Evolutionary conservation across 2,797 vertebrate species (phyloP).

Genomic region (Rhodeus uyekii): DNA sequence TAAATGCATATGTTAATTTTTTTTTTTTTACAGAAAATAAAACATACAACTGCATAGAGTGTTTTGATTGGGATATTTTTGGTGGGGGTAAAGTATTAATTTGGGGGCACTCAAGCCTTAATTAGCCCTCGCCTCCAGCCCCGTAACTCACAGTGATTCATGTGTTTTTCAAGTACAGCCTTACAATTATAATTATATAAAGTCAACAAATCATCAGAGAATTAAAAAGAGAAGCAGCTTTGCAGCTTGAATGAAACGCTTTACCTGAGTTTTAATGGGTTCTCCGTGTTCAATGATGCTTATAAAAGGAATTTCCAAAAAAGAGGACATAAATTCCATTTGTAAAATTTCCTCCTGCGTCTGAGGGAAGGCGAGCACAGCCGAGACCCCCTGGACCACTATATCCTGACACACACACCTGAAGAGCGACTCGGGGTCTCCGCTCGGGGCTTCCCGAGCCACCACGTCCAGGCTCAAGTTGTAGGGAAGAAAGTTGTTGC

Average conservation of each 20-base stretch:
- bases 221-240: not conserved
- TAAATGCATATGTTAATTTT: not conserved
- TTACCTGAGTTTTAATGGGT: slow-evolving; percentile 83
- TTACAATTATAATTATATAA: no score
- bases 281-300: slow-evolving; percentile 82
- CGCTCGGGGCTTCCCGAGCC: slow-evolving; percentile 69
- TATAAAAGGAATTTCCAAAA: slow-evolving; percentile 86
- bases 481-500: slow-evolving; percentile 75
- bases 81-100: not conserved
- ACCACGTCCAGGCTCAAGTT: slow-evolving; percentile 87
- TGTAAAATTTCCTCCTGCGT: slow-evolving; percentile 85
- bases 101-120: not conserved
- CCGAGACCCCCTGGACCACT: slow-evolving; percentile 82
- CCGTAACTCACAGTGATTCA: not conserved
- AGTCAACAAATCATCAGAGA: not conserved
- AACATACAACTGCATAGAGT: not conserved
- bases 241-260: not conserved
- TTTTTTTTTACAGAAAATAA: no score
- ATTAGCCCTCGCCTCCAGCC: not conserved
- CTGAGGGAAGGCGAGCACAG: slow-evolving; percentile 87
- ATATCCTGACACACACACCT: slow-evolving; percentile 83
- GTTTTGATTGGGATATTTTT: not conserved
- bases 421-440: slow-evolving; percentile 86
- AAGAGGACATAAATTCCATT: slow-evolving; percentile 85
- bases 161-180: no score